Conservation (phyloP, 2,888 invertebrate species). For the Apoda limacodes region DNA sequence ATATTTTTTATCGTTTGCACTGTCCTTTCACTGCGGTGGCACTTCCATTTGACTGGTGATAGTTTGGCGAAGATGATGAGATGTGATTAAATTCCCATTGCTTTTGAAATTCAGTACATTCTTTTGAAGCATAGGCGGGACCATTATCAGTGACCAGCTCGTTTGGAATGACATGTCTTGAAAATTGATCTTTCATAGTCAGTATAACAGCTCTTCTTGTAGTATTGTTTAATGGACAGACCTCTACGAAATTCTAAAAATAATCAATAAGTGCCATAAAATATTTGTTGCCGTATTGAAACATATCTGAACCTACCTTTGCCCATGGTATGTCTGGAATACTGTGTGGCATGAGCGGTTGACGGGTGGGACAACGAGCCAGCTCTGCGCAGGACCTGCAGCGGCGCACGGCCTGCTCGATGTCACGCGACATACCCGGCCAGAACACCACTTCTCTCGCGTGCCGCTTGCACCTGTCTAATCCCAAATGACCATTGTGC, state of each 20-base stretch:
- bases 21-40: conserved; percentile 11
- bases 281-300: conserved; percentile 14
- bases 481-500: conserved; percentile 25
- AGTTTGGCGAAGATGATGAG: conserved; percentile 12
- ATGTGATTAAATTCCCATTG: conserved; percentile 13
- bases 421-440: conserved; percentile 16
- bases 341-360: conserved; percentile 15
- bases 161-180: conserved; percentile 15
- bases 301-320: conserved; percentile 18
- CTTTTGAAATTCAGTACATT: conserved; percentile 11
- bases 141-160: conserved; percentile 20
- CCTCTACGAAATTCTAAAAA: conserved; percentile 19
- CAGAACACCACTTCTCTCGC: conserved; percentile 23
- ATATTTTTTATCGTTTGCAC: conserved; percentile 14
- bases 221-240: conserved; percentile 6
- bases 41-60: conserved; percentile 16
- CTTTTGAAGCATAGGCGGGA: conserved; percentile 10
- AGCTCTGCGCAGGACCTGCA: conserved; percentile 17
- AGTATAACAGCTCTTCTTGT: conserved; percentile 7
- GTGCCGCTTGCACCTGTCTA: conserved; percentile 22
- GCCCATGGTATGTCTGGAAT: conserved; percentile 15
- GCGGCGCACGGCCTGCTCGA: conserved; percentile 18
- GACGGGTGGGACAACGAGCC: conserved; percentile 11
- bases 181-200: conserved; percentile 15
- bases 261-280: too few species aligned